Percentiles rank a stretch among this genome's conserved stretches.
Evolutionary conservation across 2,113 vertebrate genomes (phyloP).

Genomic region (Bubo scandiacus): DNA sequence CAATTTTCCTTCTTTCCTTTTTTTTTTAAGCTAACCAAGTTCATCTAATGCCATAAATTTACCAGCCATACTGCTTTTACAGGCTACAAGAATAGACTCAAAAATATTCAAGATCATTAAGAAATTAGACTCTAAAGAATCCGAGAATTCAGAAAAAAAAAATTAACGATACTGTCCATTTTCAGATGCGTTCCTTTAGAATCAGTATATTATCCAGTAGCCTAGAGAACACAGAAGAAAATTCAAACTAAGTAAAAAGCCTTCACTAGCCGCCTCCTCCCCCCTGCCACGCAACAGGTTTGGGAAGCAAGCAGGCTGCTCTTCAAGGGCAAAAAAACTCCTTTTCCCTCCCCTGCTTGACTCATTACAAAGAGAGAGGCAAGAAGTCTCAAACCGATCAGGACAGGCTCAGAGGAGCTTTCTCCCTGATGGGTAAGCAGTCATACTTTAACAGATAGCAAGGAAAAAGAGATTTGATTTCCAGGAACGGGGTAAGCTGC

Average conservation of each 20-base stretch:
- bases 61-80: background rate
- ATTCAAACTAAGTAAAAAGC: background rate
- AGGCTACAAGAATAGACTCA: background rate
- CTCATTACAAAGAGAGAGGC: background rate
- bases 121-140: background rate
- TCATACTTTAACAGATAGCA: background rate
- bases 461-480: background rate
- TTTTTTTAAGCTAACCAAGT: background rate
- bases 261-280: background rate
- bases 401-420: background rate
- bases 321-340: background rate
- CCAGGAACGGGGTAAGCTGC: background rate
- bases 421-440: background rate
- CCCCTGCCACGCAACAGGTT: background rate
- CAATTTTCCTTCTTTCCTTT: background rate
- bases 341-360: too few relatives aligned
- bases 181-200: background rate
- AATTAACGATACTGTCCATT: background rate
- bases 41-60: background rate
- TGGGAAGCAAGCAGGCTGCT: background rate
- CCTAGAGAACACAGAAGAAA: background rate
- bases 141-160: background rate
- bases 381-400: background rate
- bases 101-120: background rate
- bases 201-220: background rate